These are phyloP conservation scores for Enteromius fasciolatus DNA, from an alignment of 2,797 vertebrate species.

Conservation along the genomic window DNA sequence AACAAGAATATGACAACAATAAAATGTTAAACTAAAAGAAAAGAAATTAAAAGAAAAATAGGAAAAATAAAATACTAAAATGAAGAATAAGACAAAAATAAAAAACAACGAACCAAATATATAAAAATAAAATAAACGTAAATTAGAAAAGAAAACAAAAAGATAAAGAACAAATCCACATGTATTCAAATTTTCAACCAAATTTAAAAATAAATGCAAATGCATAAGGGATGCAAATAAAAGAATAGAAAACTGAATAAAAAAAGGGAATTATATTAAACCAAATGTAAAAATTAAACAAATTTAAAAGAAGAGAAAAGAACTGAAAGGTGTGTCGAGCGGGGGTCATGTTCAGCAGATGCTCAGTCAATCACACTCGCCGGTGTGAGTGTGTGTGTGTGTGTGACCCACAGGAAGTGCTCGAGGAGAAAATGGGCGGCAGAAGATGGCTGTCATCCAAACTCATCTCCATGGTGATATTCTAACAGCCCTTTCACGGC, in stretches of 20 bases:
- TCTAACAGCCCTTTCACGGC: constrained; percentile 42
- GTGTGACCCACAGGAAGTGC: constrained; percentile 54
- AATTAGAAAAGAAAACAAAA: background rate
- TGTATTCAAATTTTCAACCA: background rate
- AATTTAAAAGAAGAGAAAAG: background rate
- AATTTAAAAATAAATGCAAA: background rate
- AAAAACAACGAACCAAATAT: background rate
- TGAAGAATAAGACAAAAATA: background rate
- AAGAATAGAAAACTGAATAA: background rate
- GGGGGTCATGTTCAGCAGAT: background rate
- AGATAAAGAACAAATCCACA: no score
- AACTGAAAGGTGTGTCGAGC: background rate
- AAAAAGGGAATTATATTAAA: background rate
- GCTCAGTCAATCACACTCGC: no score
- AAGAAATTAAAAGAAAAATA: no score
- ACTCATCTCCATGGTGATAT: constrained; percentile 57
- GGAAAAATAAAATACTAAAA: no score
- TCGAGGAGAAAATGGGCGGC: constrained; percentile 40
- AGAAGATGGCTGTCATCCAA: constrained; percentile 50
- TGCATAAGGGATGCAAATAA: background rate
- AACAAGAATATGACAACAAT: no score
- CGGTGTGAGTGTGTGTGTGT: background rate
- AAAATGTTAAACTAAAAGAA: no score
- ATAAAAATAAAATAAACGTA: background rate
- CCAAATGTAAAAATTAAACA: background rate